A percentile compares a stretch with the other conserved stretches of the same genome.
phyloP scores from a whole-genome alignment of 2,888 invertebrate genomes.

The Caenorhabditis panamensis region DNA sequence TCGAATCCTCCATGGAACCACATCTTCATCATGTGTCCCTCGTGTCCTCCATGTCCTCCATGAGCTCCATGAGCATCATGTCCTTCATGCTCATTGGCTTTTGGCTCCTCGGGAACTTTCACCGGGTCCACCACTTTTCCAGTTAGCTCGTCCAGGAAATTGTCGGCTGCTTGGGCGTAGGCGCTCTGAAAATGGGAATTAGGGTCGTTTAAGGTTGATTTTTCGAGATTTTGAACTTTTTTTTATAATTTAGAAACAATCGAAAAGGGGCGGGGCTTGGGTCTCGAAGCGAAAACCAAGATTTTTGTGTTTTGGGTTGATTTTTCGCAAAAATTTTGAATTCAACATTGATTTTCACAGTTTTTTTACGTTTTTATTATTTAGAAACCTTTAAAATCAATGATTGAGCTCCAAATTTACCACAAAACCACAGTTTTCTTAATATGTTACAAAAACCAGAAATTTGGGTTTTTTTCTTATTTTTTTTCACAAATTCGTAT shows the following conservation, averaged over 20 bases:
- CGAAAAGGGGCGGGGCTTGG: too few species aligned
- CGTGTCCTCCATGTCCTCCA: slow-evolving; percentile 43
- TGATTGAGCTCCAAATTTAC: too few species aligned
- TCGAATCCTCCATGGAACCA: slow-evolving; percentile 79
- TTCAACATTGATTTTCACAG: too few species aligned
- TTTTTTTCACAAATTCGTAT: not conserved
- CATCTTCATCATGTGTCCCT: slow-evolving; percentile 79
- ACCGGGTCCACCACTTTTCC: slow-evolving; percentile 39
- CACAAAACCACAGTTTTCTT: too few species aligned
- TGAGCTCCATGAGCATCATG: slow-evolving; percentile 23
- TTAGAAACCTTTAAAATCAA: too few species aligned
- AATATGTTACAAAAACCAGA: too few species aligned
- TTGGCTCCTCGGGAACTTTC: not conserved
- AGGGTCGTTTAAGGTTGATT: too few species aligned
- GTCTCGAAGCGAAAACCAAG: too few species aligned
- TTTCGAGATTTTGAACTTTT: too few species aligned
- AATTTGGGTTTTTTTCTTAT: not conserved
- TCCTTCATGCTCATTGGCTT: not conserved
- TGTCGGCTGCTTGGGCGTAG: slow-evolving; percentile 36
- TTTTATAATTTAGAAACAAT: too few species aligned
- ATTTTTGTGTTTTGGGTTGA: too few species aligned
- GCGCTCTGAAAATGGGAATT: slow-evolving; percentile 29
- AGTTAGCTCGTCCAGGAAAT: slow-evolving; percentile 50
- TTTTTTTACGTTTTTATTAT: too few species aligned
- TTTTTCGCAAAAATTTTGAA: slow-evolving; percentile 1